These are phyloP conservation scores for Lepidotrigona ventralis DNA, from an alignment of 1,140 invertebrate species.

Conservation along the genomic window DNA sequence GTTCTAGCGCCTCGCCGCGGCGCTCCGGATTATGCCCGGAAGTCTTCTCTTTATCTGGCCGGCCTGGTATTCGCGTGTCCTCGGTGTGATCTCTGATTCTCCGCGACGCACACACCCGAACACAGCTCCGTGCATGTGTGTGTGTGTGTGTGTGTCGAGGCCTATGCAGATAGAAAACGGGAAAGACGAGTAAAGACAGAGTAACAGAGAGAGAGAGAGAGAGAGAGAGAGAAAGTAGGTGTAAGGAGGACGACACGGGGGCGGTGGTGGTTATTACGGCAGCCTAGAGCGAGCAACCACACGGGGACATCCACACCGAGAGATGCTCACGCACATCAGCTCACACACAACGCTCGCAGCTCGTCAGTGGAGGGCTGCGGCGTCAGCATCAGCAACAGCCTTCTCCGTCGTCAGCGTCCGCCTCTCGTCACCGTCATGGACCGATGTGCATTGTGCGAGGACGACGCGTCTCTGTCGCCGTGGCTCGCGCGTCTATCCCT, in stretches of 20 bases:
- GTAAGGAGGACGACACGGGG: conserved; percentile 28
- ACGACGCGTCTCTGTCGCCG: conserved; percentile 48
- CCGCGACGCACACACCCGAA: conserved; percentile 26
- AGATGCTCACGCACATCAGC: conserved; percentile 28
- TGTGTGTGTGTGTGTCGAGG: too few relatives aligned
- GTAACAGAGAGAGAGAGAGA: neutral
- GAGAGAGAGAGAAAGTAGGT: neutral
- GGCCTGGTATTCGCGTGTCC: conserved; percentile 35
- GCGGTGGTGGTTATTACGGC: conserved; percentile 45
- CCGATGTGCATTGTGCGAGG: conserved; percentile 57
- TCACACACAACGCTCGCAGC: neutral
- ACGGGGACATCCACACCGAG: neutral
- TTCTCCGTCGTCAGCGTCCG: conserved; percentile 31
- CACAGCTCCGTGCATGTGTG: neutral
- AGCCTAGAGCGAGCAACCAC: conserved; percentile 44
- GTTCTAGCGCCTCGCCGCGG: conserved; percentile 72
- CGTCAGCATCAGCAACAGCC: conserved; percentile 36
- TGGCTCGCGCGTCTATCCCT: conserved; percentile 5
- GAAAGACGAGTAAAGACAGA: neutral
- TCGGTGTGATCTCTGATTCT: conserved; percentile 29
- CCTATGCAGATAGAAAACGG: neutral
- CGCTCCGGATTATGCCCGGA: conserved; percentile 77
- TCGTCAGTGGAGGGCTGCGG: conserved; percentile 19
- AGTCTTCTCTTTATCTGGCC: conserved; percentile 75
- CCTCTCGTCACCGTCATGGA: conserved; percentile 55